Evolutionary conservation across 2,888 invertebrate genomes (phyloP).

Genomic region (Gari tellinella): DNA sequence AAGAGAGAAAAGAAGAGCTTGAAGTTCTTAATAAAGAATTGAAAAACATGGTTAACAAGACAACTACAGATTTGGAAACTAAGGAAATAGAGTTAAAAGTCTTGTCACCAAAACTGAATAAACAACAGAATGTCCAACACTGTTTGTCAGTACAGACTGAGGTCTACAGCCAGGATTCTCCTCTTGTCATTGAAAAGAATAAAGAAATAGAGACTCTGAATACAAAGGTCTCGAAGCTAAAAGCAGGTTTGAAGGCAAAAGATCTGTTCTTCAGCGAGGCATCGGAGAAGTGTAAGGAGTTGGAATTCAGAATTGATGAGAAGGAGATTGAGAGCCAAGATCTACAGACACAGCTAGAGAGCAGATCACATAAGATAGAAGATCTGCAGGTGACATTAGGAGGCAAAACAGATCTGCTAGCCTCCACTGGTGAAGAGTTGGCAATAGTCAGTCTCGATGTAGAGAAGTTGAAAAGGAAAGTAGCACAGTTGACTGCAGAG

Average conservation of each 20-base stretch:
- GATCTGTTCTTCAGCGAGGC: slow-evolving; percentile 36
- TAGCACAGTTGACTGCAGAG: slow-evolving; percentile 13
- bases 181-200: slow-evolving; percentile 24
- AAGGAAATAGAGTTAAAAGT: slow-evolving; percentile 52
- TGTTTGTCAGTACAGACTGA: slow-evolving; percentile 1
- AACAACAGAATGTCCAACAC: too few relatives aligned
- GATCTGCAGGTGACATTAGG: slow-evolving; percentile 20
- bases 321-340: slow-evolving; percentile 48
- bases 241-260: slow-evolving; percentile 44
- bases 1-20: slow-evolving; percentile 88
- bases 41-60: slow-evolving; percentile 64
- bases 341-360: slow-evolving; percentile 26
- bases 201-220: slow-evolving; percentile 37
- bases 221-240: slow-evolving; percentile 36
- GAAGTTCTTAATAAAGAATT: slow-evolving; percentile 60
- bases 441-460: slow-evolving; percentile 30
- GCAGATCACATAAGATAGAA: slow-evolving; percentile 32
- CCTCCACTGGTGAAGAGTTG: slow-evolving; percentile 48
- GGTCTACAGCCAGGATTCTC: slow-evolving; percentile 8
- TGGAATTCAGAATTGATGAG: slow-evolving; percentile 43
- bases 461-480: slow-evolving; percentile 28
- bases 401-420: slow-evolving; percentile 31
- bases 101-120: slow-evolving; percentile 31
- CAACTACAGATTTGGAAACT: slow-evolving; percentile 55
- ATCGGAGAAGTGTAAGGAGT: slow-evolving; percentile 32